Conservation (phyloP, 2,888 invertebrate species). For the Orthosia gothica region DNA sequence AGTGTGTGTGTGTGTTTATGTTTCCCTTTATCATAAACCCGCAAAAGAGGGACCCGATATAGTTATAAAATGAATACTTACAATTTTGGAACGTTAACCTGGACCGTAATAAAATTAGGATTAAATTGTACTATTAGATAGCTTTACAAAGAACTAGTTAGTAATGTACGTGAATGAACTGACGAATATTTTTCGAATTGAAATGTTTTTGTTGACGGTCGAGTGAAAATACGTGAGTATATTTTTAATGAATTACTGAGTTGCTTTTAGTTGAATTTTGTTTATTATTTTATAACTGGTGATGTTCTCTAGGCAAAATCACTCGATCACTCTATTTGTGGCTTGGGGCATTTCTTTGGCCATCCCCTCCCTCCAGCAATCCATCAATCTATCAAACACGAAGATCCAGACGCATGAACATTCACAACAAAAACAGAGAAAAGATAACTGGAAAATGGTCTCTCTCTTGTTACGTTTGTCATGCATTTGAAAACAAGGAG, state of each 20-base stretch:
- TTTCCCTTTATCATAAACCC: constrained; percentile 15
- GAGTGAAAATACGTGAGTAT: neutral
- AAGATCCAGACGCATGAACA: neutral
- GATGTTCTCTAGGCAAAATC: neutral
- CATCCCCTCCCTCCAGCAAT: too few relatives aligned
- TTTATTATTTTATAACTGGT: neutral
- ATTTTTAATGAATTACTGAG: neutral
- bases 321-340: neutral
- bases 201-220: constrained; percentile 5
- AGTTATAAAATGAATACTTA: constrained; percentile 48
- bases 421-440: neutral
- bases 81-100: constrained; percentile 34
- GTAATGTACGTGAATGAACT: constrained; percentile 34
- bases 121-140: constrained; percentile 29
- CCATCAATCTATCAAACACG: too few relatives aligned
- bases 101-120: constrained; percentile 41
- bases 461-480: neutral
- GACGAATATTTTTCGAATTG: constrained; percentile 2
- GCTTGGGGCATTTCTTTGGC: too few relatives aligned
- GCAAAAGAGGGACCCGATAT: constrained; percentile 15
- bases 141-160: constrained; percentile 17
- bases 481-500: neutral
- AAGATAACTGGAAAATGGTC: neutral
- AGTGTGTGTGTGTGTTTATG: too few relatives aligned
- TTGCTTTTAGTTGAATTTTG: neutral